These are phyloP conservation scores for Lophura nycthemera DNA, from an alignment of 2,113 vertebrate species.

Conservation along the genomic window DNA sequence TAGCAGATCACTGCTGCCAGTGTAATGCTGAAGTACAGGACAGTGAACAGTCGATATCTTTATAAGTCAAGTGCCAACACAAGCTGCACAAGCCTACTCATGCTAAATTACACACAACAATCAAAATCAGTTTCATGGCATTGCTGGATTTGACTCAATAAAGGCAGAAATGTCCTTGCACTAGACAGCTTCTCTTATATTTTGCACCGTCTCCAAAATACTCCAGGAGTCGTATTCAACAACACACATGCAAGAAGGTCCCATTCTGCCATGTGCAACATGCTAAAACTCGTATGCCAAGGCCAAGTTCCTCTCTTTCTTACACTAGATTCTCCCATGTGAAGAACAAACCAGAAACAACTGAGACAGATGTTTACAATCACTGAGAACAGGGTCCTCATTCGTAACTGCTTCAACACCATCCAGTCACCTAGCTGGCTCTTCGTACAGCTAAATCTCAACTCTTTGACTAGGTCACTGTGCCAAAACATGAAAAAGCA, in stretches of 20 bases:
- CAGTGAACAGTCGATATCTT: not conserved
- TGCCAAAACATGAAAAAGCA: not conserved
- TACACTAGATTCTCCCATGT: rapidly evolving
- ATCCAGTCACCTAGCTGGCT: not conserved
- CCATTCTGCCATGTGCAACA: not conserved
- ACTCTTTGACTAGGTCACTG: slow-evolving; percentile 7
- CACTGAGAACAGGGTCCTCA: not conserved
- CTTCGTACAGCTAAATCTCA: not conserved
- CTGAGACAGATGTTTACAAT: not conserved
- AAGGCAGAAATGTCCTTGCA: not conserved
- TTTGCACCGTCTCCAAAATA: not conserved
- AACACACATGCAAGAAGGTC: not conserved
- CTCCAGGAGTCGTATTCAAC: not conserved
- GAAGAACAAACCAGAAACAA: not conserved
- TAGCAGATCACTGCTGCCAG: not conserved
- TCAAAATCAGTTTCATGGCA: not conserved
- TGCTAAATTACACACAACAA: not conserved
- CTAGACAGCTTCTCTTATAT: not conserved
- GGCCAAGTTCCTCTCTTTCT: not conserved
- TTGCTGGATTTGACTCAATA: not conserved
- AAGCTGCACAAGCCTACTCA: not conserved
- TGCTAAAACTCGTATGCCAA: rapidly evolving
- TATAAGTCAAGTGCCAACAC: not conserved
- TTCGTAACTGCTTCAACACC: not conserved
- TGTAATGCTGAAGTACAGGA: not conserved